Conservation (phyloP, 2,797 vertebrate genomes). For the Mallotus villosus region DNA sequence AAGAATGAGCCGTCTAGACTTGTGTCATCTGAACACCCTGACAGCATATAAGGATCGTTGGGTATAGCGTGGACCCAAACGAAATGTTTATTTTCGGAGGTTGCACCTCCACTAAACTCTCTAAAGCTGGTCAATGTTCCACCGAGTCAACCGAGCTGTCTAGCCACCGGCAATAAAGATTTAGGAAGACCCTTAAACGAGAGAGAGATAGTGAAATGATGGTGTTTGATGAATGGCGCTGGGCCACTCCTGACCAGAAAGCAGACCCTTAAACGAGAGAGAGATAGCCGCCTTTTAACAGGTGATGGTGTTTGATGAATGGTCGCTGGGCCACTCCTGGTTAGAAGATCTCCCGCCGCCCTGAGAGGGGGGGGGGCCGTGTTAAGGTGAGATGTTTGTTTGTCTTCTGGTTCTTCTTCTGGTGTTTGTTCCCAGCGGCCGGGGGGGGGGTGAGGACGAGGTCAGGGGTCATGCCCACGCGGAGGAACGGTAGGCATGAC, state of each 20-base stretch:
- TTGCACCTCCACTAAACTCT: neutral
- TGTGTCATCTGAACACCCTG: too few species aligned
- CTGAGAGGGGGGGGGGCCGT: too few species aligned
- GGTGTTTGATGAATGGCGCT: conserved; percentile 35
- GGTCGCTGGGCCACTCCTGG: conserved; percentile 35
- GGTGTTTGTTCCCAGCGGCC: too few species aligned
- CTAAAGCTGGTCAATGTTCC: conserved; percentile 3
- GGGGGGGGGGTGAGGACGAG: too few species aligned
- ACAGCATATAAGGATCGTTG: too few species aligned
- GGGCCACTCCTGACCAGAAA: conserved; percentile 38
- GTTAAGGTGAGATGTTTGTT: too few species aligned
- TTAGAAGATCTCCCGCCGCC: too few species aligned
- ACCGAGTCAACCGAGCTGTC: conserved; percentile 46
- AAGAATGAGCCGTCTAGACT: neutral
- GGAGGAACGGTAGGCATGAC: too few species aligned
- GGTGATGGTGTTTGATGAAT: conserved; percentile 50
- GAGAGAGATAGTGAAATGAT: conserved; percentile 53
- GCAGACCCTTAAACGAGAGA: conserved; percentile 40
- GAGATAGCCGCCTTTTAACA: conserved; percentile 51
- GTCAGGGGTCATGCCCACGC: too few species aligned
- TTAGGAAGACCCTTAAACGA: conserved; percentile 42
- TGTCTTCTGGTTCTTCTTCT: too few species aligned
- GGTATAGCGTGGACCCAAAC: too few species aligned
- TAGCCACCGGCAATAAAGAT: conserved; percentile 58
- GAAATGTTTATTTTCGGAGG: too few species aligned